These are phyloP conservation scores for Callinectes sapidus DNA, from an alignment of 2,888 invertebrate genomes.

Conservation along the genomic window DNA sequence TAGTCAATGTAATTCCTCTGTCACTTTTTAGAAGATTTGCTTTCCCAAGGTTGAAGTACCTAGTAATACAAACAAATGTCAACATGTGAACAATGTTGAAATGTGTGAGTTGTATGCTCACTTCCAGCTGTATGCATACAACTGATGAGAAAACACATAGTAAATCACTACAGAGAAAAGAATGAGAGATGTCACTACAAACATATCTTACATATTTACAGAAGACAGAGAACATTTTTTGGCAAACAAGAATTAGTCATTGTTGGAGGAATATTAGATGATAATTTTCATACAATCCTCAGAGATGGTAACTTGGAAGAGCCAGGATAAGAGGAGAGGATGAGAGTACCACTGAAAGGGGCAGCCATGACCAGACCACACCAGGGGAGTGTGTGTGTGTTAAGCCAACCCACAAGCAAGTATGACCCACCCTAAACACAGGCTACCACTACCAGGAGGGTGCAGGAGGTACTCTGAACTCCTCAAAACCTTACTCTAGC, in stretches of 20 bases:
- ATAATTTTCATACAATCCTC: slow-evolving; percentile 31
- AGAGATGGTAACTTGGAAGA: slow-evolving; percentile 11
- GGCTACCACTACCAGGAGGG: slow-evolving; percentile 52
- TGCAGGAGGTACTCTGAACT: slow-evolving; percentile 43
- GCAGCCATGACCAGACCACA: slow-evolving; percentile 42
- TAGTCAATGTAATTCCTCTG: neutral
- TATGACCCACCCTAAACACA: slow-evolving; percentile 50
- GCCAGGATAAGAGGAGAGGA: neutral
- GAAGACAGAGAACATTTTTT: neutral
- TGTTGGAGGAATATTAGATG: slow-evolving; percentile 40
- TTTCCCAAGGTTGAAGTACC: neutral
- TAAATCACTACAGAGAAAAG: neutral
- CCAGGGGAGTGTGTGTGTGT: slow-evolving; percentile 48
- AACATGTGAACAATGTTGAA: neutral
- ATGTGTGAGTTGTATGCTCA: slow-evolving; percentile 13
- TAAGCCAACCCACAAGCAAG: slow-evolving; percentile 58
- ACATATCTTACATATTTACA: slow-evolving; percentile 35
- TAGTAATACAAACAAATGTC: neutral
- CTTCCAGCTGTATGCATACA: slow-evolving; percentile 7
- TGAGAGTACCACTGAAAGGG: slow-evolving; percentile 6
- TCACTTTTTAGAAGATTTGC: neutral
- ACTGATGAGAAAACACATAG: neutral
- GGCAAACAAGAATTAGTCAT: neutral
- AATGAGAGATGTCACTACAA: neutral
- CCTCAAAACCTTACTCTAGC: slow-evolving; percentile 60